Evolutionary conservation across 2,797 vertebrate genomes (phyloP).

Genomic region (Hydrophis major): DNA sequence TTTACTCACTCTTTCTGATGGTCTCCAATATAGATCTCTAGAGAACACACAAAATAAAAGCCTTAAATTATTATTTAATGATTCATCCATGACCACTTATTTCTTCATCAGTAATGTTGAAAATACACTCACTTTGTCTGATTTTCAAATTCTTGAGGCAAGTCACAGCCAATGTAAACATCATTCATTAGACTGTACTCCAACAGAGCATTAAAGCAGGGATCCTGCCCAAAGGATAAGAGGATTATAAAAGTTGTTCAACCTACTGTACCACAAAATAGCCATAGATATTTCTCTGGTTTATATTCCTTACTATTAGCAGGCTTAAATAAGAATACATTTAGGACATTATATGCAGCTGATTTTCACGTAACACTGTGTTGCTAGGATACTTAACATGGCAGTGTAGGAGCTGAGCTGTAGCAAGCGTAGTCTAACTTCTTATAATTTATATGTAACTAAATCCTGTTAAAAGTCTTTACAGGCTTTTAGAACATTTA

Average conservation of each 20-base stretch:
- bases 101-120: neutral
- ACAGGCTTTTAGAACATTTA: neutral
- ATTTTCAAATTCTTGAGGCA: slow-evolving; percentile 76
- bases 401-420: neutral
- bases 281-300: neutral
- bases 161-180: slow-evolving; percentile 86
- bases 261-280: neutral
- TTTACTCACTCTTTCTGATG: neutral
- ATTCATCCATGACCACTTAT: neutral
- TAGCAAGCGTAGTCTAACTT: neutral
- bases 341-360: neutral
- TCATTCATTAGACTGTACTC: slow-evolving; percentile 83
- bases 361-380: neutral
- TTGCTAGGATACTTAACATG: neutral
- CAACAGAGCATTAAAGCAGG: slow-evolving; percentile 84
- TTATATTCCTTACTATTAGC: neutral
- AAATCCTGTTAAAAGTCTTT: neutral
- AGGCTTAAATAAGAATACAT: neutral
- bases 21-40: too few species aligned
- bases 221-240: slow-evolving; percentile 74
- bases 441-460: neutral
- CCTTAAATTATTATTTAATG: neutral
- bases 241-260: neutral
- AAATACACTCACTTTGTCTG: slow-evolving; percentile 68
- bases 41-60: neutral